These are phyloP conservation scores for Eucriotettix oculatus DNA, from an alignment of 2,888 invertebrate species.

Conservation along the genomic window DNA sequence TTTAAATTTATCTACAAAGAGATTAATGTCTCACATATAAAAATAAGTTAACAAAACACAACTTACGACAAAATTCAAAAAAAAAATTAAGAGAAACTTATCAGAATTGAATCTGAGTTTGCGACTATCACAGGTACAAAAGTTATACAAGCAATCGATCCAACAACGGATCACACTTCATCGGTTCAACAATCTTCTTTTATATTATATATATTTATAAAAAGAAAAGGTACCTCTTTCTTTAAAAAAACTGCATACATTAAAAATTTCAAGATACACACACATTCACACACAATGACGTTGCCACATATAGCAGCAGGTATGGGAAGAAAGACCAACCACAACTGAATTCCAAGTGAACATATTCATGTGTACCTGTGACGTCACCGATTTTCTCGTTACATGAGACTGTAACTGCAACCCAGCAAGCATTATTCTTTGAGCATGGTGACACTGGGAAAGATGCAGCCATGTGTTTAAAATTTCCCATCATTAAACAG, in stretches of 20 bases:
- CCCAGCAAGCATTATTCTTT: slow-evolving; percentile 10
- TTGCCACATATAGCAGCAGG: slow-evolving; percentile 7
- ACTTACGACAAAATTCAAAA: slow-evolving; percentile 2
- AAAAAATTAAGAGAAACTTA: background rate
- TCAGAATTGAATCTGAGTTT: slow-evolving; percentile 1
- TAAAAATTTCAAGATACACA: background rate
- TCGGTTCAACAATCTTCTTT: background rate
- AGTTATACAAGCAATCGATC: background rate
- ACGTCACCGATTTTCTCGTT: slow-evolving; percentile 6
- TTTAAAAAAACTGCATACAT: background rate
- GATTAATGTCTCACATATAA: background rate
- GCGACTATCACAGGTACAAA: slow-evolving; percentile 15
- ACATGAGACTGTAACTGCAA: slow-evolving; percentile 11
- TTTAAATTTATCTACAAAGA: slow-evolving; percentile 1
- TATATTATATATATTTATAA: background rate
- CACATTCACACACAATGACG: slow-evolving; percentile 3
- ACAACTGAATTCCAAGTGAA: background rate
- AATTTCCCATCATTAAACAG: background rate
- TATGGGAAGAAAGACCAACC: slow-evolving; percentile 2
- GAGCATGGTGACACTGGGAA: background rate
- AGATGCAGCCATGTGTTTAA: background rate
- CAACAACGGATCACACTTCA: background rate
- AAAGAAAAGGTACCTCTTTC: background rate
- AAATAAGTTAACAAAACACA: slow-evolving; percentile 3
- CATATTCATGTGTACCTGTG: slow-evolving; percentile 11